Evolutionary conservation across 2,797 vertebrate species (phyloP).

Genomic region (Siniperca obscura): DNA sequence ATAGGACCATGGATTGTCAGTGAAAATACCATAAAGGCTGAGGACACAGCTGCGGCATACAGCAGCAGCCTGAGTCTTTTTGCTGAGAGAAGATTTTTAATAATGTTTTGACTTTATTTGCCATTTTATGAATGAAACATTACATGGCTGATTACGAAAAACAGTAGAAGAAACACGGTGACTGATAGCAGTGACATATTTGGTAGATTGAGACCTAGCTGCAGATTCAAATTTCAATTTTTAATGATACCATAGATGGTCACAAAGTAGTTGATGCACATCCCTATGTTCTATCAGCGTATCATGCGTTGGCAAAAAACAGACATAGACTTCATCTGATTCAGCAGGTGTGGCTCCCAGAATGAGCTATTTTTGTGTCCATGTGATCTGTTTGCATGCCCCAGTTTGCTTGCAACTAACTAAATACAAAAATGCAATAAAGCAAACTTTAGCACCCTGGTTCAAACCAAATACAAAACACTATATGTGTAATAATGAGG

Average conservation of each 20-base stretch:
- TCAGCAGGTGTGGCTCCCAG: conserved; percentile 20
- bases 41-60: background rate
- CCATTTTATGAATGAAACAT: conserved; percentile 18
- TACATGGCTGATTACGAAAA: background rate
- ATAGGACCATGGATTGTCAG: background rate
- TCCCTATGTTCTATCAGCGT: background rate
- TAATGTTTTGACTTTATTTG: conserved; percentile 14
- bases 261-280: background rate
- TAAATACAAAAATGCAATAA: background rate
- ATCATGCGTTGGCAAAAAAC: background rate
- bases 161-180: background rate
- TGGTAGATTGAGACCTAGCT: background rate
- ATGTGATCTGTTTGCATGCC: background rate
- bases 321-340: background rate
- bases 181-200: conserved; percentile 2
- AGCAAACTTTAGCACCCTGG: background rate
- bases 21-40: conserved; percentile 14
- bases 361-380: background rate
- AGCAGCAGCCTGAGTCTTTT: background rate
- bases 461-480: background rate
- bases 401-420: background rate
- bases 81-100: background rate
- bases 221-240: background rate
- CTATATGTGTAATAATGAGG: background rate
- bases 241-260: background rate